phyloP scores from a whole-genome alignment of 2,888 invertebrate genomes.

The Drosophila anomelani region DNA sequence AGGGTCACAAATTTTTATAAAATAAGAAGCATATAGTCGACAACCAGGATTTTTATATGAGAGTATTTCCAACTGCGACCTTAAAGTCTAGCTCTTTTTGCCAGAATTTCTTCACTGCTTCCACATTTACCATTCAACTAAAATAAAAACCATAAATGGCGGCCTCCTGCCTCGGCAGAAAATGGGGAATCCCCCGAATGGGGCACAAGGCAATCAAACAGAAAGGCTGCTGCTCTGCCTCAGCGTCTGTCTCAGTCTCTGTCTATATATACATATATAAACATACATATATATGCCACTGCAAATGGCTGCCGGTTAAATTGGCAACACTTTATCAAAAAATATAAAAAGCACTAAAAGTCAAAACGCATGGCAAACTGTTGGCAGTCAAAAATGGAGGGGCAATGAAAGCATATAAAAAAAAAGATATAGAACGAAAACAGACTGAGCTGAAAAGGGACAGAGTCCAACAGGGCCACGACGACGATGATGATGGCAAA shows the following conservation, averaged over 20 bases:
- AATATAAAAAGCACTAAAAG: conserved; percentile 78
- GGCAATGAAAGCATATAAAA: conserved; percentile 2
- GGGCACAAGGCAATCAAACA: conserved; percentile 67
- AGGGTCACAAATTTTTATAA: too few species aligned
- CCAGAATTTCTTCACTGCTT: conserved; percentile 3
- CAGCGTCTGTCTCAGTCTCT: conserved; percentile 20
- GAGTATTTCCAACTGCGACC: conserved; percentile 9
- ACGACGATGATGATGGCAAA: conserved; percentile 35
- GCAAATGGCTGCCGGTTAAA: conserved; percentile 77
- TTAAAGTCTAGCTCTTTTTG: neutral
- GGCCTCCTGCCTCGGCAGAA: conserved; percentile 33
- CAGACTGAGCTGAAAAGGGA: conserved; percentile 31
- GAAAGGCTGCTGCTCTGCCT: conserved; percentile 57
- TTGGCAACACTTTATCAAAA: conserved; percentile 80
- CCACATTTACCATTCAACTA: conserved; percentile 55
- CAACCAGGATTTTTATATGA: too few species aligned
- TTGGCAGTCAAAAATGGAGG: conserved; percentile 37
- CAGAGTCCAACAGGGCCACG: conserved; percentile 30
- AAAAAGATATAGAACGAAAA: conserved; percentile 30
- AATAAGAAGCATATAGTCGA: too few species aligned
- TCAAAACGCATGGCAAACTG: conserved; percentile 69
- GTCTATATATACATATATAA: neutral
- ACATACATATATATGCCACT: conserved; percentile 23
- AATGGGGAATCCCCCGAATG: conserved; percentile 41
- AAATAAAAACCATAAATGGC: conserved; percentile 72